Conservation (phyloP, 2,113 vertebrate genomes). For the Eupsittula cactorum region DNA sequence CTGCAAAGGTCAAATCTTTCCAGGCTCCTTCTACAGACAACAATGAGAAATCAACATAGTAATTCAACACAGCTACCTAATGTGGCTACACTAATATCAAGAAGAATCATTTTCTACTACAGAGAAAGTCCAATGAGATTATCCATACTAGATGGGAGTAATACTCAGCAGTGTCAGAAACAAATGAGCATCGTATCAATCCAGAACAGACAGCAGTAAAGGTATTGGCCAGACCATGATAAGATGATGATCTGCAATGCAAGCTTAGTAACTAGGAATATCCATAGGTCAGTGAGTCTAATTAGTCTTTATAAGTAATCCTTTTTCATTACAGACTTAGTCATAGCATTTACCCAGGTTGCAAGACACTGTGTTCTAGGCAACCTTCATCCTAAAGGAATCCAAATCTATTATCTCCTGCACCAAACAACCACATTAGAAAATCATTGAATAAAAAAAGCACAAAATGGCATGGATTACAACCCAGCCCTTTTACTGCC, state of each 20-base stretch:
- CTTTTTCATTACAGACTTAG: background rate
- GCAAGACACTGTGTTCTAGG: background rate
- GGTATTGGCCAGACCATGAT: rapidly evolving
- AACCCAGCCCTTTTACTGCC: background rate
- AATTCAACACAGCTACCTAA: background rate
- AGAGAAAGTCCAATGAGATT: background rate
- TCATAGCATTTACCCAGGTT: background rate
- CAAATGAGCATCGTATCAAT: background rate
- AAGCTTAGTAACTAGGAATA: background rate
- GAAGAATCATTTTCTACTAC: background rate
- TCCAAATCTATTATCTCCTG: background rate
- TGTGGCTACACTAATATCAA: background rate
- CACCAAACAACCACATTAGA: background rate
- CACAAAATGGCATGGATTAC: background rate
- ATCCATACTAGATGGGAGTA: background rate
- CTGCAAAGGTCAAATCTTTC: background rate
- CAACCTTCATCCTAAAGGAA: background rate
- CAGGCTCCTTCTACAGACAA: background rate
- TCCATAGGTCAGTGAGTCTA: rapidly evolving
- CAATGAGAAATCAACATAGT: background rate
- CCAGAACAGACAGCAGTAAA: background rate
- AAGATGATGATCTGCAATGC: background rate
- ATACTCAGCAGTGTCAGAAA: background rate
- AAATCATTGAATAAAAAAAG: background rate
- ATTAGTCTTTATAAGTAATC: background rate